phyloP scores from a whole-genome alignment of 2,888 invertebrate genomes.

The Polia nebulosa region DNA sequence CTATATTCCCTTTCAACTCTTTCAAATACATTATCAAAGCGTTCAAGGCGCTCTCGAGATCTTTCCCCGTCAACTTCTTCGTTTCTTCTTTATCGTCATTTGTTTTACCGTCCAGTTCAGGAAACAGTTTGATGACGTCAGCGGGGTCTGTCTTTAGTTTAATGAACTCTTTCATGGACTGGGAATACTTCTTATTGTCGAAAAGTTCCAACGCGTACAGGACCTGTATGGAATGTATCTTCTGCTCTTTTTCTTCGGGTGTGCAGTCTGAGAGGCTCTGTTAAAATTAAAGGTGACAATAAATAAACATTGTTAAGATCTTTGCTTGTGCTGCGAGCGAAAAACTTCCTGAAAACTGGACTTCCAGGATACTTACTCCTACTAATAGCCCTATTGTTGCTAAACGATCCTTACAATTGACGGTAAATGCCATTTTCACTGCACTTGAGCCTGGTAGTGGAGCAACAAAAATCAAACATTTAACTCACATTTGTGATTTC shows the following conservation, averaged over 20 bases:
- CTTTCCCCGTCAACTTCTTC: conserved; percentile 94
- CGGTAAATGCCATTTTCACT: conserved; percentile 66
- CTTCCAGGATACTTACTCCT: conserved; percentile 31
- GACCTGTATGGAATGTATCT: conserved; percentile 97
- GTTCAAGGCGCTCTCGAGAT: conserved; percentile 96
- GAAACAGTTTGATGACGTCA: conserved; percentile 98
- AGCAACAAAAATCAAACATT: conserved; percentile 33
- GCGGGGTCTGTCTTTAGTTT: conserved; percentile 98
- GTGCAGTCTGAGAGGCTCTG: conserved; percentile 96
- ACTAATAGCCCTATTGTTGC: conserved; percentile 47
- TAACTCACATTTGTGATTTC: conserved; percentile 76
- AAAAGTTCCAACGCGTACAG: conserved; percentile 98
- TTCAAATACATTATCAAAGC: conserved; percentile 98
- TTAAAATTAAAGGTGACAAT: conserved; percentile 42
- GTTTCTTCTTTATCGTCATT: conserved; percentile 68
- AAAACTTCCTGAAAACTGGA: background rate
- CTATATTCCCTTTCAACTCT: conserved; percentile 92
- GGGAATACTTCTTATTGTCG: conserved; percentile 96
- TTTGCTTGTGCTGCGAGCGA: background rate
- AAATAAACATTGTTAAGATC: background rate
- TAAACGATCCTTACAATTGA: conserved; percentile 64
- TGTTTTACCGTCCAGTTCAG: conserved; percentile 94
- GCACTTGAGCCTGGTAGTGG: background rate
- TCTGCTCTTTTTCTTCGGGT: conserved; percentile 95
- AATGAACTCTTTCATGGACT: conserved; percentile 97